A percentile compares a stretch with the other conserved stretches of the same genome.
Conservation (phyloP, 2,113 vertebrate genomes). For the Coracopsis vasa region DNA sequence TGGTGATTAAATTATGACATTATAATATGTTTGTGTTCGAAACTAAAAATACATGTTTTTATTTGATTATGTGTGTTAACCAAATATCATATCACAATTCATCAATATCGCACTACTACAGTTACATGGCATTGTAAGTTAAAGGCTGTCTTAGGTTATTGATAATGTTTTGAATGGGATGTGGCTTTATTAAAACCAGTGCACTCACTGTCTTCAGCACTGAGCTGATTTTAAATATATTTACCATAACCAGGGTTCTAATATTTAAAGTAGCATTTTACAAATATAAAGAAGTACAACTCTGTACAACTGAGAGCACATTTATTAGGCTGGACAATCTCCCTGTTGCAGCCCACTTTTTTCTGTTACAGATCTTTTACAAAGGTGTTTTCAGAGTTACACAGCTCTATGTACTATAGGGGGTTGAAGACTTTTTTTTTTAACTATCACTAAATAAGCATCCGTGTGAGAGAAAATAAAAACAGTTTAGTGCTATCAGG, state of each 20-base stretch:
- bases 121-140: neutral
- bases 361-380: neutral
- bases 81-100: neutral
- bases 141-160: neutral
- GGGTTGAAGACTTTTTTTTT: neutral
- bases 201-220: neutral
- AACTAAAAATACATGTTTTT: neutral
- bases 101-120: neutral
- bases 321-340: neutral
- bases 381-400: neutral
- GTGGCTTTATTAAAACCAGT: neutral
- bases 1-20: neutral
- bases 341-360: neutral
- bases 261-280: neutral
- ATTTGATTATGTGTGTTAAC: neutral
- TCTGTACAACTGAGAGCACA: neutral
- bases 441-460: neutral
- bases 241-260: neutral
- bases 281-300: neutral
- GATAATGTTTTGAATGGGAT: neutral
- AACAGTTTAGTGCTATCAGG: neutral
- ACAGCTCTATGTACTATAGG: neutral
- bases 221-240: neutral
- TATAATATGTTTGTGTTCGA: neutral
- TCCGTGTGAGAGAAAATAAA: neutral